These are phyloP conservation scores for Decapterus maruadsi DNA, from an alignment of 2,797 vertebrate species.

Conservation along the genomic window DNA sequence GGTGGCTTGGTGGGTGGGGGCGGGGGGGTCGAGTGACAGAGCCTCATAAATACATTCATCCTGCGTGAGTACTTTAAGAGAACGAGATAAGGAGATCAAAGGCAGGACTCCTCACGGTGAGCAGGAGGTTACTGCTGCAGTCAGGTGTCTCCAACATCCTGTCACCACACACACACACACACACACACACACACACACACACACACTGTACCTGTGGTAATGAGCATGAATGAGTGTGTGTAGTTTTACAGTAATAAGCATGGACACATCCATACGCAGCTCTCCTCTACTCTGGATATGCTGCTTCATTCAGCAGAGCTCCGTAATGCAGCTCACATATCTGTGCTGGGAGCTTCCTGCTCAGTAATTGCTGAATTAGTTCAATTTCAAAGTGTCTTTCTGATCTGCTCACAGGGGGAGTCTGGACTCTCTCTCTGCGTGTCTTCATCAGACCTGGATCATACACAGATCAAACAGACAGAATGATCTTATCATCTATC, in stretches of 20 bases:
- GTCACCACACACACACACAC: conserved; percentile 24
- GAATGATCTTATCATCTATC: conserved; percentile 51
- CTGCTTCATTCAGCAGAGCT: conserved; percentile 55
- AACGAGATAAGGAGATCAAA: conserved; percentile 51
- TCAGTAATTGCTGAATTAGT: conserved; percentile 78
- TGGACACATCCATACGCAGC: neutral
- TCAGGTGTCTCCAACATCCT: conserved; percentile 57
- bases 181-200: neutral
- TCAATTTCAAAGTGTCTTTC: conserved; percentile 76
- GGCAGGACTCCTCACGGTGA: conserved; percentile 26
- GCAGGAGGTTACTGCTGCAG: conserved; percentile 41
- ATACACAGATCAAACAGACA: conserved; percentile 64
- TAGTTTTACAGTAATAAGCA: conserved; percentile 44
- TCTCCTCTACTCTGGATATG: conserved; percentile 18
- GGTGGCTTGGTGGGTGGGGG: conserved; percentile 1
- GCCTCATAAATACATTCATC: conserved; percentile 73
- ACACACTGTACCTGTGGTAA: conserved; percentile 14
- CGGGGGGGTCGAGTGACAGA: conserved; percentile 32
- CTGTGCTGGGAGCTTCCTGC: conserved; percentile 53
- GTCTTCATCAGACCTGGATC: conserved; percentile 48
- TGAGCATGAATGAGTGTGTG: conserved; percentile 15
- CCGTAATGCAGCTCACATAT: conserved; percentile 68
- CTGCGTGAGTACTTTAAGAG: conserved; percentile 52
- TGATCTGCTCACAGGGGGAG: conserved; percentile 61
- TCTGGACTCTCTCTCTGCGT: conserved; percentile 8